Percentiles rank a stretch among this genome's conserved stretches.
Conservation (phyloP, 2,113 vertebrate genomes). For the Leptocoma aspasia region DNA sequence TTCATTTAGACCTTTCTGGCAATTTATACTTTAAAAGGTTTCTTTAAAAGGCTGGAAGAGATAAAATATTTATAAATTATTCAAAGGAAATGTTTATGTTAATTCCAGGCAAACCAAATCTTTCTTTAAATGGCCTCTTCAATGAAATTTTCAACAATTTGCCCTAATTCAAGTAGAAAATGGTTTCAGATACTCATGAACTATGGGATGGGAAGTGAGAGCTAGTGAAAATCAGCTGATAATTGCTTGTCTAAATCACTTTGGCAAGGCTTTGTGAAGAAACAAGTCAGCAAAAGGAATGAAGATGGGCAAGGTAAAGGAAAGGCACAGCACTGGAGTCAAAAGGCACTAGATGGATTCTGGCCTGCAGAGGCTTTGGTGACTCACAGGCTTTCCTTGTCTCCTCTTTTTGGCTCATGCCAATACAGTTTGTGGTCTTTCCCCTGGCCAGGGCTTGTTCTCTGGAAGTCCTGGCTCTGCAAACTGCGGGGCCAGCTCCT, state of each 20-base stretch:
- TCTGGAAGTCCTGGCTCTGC: neutral
- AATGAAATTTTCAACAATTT: neutral
- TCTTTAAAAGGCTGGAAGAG: neutral
- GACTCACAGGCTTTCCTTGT: neutral
- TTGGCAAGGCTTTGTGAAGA: neutral
- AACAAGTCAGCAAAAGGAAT: neutral
- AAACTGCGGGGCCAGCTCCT: fast-evolving
- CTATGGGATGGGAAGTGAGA: neutral
- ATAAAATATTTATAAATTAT: neutral
- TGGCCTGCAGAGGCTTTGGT: neutral
- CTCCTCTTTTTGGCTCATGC: neutral
- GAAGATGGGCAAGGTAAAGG: neutral
- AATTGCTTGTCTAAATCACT: neutral
- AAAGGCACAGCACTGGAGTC: neutral
- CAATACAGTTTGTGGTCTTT: neutral
- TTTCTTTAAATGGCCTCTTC: neutral
- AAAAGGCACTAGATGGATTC: neutral
- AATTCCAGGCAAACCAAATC: neutral
- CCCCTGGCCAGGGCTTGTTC: neutral
- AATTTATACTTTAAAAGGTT: neutral
- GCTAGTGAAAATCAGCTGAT: neutral
- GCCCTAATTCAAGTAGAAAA: neutral
- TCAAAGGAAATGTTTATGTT: neutral
- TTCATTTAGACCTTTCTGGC: neutral
- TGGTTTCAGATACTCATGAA: neutral